Conservation (phyloP, 2,113 vertebrate species). For the Paratilapia polleni region DNA sequence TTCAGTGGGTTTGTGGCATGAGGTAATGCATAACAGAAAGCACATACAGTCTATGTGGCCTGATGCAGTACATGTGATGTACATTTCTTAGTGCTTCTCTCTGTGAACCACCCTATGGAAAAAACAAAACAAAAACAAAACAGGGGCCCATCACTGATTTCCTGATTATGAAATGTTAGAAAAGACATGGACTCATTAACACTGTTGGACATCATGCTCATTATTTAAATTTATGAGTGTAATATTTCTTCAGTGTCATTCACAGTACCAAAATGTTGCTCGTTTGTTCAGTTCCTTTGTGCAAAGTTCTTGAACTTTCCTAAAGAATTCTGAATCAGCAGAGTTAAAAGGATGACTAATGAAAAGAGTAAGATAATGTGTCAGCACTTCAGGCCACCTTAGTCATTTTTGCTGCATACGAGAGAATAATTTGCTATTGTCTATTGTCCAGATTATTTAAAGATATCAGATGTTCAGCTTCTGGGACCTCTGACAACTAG, state of each 20-base stretch:
- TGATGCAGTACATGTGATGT: fast-evolving
- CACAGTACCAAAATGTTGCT: neutral
- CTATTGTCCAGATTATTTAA: neutral
- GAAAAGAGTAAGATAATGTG: neutral
- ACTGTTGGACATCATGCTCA: neutral
- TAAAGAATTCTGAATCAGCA: neutral
- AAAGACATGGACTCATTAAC: neutral
- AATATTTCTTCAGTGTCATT: neutral
- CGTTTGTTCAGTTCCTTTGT: conserved; percentile 2
- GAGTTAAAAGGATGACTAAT: neutral
- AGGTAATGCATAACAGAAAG: conserved; percentile 38
- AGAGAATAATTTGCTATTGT: neutral
- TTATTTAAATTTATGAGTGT: neutral
- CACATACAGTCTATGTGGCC: neutral
- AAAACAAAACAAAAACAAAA: too few relatives aligned
- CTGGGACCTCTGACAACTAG: neutral
- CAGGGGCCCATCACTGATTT: neutral
- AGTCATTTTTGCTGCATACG: neutral
- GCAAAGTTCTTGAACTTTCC: conserved; percentile 18
- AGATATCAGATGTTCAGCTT: neutral
- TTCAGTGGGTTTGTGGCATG: conserved; percentile 47
- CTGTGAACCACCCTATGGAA: neutral
- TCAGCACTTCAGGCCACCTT: neutral
- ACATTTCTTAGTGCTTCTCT: neutral
- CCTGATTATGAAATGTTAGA: neutral